Base-by-base conservation (phyloP, 2,888 invertebrate species). In the Leptopilina myrica region DNA sequence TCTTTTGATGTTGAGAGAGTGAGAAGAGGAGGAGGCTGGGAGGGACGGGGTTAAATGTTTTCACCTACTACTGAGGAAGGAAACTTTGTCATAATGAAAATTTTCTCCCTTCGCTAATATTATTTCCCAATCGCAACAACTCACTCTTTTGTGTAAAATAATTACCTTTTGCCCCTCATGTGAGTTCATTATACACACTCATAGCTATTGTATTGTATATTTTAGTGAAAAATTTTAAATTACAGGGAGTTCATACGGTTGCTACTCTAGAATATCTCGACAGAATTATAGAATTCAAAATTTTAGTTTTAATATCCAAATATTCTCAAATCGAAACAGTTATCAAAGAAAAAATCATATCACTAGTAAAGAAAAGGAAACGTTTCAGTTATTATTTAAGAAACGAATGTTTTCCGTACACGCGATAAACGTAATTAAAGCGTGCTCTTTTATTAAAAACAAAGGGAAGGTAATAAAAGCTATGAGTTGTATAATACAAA, bases 61-160 rank as follows among this genome's bases (percentile, higher is more conserved):
- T 33, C 33, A 33, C 11, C n/a, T 6, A 6, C 8, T 43, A n/a
- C 33, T 53, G 53, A 73, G 73, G 53, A 73, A 73, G 73, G 53
- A 53, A n/a, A 53, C 73, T 73, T 56, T 14, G 56, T 73, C 53
- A 53, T 73, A 73, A 73, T 73, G 73, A 73, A 73, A 56, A 53
- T 73, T 73, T 33, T 49, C 20, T 9, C 11, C 11, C 49, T 11
- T 12, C 49, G 73, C 8, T 75, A 79, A 79, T 59, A 20, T 73
- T 66, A 77, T 79, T 79, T 79, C 20, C 73, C 15, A 43, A 76
- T 62, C 64, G n/a, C 75, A 6, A 11, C 33, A 46, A 7, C 15
- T 11, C 33, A 33, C 33, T 62, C 56, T 53, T 53, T 65, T 66
- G 56, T 65, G 20, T 49, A 66, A 64, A 76, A 76, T 62, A 79